These are phyloP conservation scores for Nasua narica DNA, from an alignment of 2,797 vertebrate species.

Conservation along the genomic window DNA sequence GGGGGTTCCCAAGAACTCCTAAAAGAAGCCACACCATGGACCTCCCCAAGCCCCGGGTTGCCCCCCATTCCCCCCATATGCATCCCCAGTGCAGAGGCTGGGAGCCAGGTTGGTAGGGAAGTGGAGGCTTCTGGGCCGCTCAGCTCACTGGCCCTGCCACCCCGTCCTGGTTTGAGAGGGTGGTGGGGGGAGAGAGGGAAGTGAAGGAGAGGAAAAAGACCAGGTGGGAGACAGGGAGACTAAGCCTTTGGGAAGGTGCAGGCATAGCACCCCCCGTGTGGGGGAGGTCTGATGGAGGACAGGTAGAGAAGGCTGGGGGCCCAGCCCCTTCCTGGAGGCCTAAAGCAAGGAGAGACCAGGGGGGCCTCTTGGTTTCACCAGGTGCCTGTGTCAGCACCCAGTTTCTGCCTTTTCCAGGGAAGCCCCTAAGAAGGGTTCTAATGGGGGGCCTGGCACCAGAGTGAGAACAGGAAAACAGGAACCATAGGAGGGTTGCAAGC, in stretches of 20 bases:
- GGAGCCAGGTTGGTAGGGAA: background rate
- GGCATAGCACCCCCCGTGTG: background rate
- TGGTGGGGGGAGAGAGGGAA: background rate
- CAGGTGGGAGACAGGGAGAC: background rate
- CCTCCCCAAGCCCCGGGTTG: background rate
- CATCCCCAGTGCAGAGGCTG: background rate
- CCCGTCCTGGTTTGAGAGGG: background rate
- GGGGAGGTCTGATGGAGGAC: rapidly evolving
- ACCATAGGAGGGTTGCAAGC: rapidly evolving
- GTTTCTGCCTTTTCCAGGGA: background rate
- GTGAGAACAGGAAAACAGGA: background rate
- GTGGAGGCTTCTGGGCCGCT: background rate
- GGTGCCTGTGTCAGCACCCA: background rate
- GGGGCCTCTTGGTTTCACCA: background rate
- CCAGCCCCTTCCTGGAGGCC: too few species aligned
- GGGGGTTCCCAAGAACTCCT: background rate
- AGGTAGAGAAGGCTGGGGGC: background rate
- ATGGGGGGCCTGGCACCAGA: too few species aligned
- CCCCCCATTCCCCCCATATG: background rate
- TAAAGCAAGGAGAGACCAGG: background rate
- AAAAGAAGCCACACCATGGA: background rate
- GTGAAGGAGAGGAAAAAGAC: too few species aligned
- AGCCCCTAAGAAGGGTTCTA: background rate
- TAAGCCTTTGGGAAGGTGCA: rapidly evolving
- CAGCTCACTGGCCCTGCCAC: background rate